Evolutionary conservation across 2,113 vertebrate species (phyloP).

Genomic region (Lathamus discolor): DNA sequence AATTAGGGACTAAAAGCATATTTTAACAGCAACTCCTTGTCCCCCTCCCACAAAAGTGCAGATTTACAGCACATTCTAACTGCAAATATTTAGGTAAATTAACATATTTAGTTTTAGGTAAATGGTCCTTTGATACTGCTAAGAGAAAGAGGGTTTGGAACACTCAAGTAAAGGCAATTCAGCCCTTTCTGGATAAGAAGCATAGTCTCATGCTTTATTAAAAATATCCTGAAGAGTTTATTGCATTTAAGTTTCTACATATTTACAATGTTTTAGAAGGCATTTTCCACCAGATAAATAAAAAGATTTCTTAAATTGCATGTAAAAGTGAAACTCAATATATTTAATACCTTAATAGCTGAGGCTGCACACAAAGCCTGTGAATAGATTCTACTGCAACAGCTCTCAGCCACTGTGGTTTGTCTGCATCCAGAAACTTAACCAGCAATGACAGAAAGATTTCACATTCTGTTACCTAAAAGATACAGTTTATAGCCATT

Average conservation of each 20-base stretch:
- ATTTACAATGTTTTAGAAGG: neutral
- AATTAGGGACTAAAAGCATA: neutral
- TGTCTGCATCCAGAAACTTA: slow-evolving; percentile 98
- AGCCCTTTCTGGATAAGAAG: neutral
- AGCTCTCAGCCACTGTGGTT: slow-evolving; percentile 96
- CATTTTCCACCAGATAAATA: neutral
- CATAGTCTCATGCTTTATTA: neutral
- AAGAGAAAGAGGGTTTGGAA: neutral
- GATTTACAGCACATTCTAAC: neutral
- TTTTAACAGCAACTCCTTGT: neutral
- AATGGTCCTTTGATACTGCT: neutral
- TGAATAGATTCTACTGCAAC: slow-evolving; percentile 98
- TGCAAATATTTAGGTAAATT: neutral
- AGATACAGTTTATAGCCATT: neutral
- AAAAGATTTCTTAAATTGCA: neutral
- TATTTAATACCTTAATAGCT: slow-evolving; percentile 86
- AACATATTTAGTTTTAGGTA: neutral
- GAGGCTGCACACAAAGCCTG: slow-evolving; percentile 94
- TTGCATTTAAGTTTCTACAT: neutral
- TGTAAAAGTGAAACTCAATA: neutral
- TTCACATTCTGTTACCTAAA: slow-evolving; percentile 98
- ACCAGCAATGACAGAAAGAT: slow-evolving; percentile 97
- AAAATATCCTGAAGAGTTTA: neutral
- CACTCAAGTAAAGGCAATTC: neutral
- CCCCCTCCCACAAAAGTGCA: neutral